Conservation (phyloP, 2,113 vertebrate genomes). For the Pygoscelis adeliae region DNA sequence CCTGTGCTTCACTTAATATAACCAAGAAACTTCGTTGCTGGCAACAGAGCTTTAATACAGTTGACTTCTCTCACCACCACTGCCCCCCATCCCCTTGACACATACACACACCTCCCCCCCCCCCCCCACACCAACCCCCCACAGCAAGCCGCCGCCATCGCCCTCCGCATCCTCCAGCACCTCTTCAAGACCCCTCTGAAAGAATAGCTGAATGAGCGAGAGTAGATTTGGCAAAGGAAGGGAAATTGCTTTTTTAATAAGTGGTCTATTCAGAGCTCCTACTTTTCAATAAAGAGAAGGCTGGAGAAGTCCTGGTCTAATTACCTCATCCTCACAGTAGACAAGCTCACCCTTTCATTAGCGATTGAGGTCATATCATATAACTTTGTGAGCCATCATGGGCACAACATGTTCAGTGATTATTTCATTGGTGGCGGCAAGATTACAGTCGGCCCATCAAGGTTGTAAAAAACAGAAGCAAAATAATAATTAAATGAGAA, state of each 20-base stretch:
- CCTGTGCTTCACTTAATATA: constrained; percentile 47
- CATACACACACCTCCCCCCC: background rate
- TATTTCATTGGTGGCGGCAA: constrained; percentile 37
- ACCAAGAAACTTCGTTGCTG: constrained; percentile 34
- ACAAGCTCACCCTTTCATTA: constrained; percentile 63
- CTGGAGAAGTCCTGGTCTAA: constrained; percentile 61
- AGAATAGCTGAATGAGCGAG: constrained; percentile 51
- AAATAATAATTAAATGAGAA: constrained; percentile 3
- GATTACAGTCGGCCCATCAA: constrained; percentile 2
- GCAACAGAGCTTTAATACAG: constrained; percentile 21
- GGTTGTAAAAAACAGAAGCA: constrained; percentile 12
- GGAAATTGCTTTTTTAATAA: constrained; percentile 77
- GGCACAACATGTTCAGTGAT: constrained; percentile 25
- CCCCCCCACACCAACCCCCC: background rate
- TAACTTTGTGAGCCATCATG: constrained; percentile 51
- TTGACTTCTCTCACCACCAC: constrained; percentile 49
- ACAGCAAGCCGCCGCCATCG: no score
- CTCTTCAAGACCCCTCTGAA: constrained; percentile 53
- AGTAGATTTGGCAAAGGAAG: constrained; percentile 50
- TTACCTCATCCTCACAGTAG: constrained; percentile 50
- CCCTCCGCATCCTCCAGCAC: no score
- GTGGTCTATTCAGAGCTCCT: constrained; percentile 68
- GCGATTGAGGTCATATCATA: constrained; percentile 68
- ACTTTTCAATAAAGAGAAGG: constrained; percentile 66
- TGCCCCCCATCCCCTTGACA: constrained; percentile 28